Conservation (phyloP, 2,888 invertebrate genomes). For the Brassicogethes aeneus region DNA sequence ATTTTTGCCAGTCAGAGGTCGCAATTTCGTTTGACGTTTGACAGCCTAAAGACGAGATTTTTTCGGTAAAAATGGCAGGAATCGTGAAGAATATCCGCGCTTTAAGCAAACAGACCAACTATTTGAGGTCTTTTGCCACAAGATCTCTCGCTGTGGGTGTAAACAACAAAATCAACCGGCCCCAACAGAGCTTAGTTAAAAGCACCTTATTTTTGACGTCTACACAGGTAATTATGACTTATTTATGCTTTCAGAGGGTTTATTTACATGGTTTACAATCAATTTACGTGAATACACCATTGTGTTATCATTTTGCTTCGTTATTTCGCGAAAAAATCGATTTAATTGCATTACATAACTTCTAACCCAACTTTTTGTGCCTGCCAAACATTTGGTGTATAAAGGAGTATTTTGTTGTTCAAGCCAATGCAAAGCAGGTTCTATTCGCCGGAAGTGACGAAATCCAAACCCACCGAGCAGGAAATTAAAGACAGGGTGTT, state of each 20-base stretch:
- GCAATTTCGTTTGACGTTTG: too few species aligned
- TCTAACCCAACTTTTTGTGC: conserved; percentile 17
- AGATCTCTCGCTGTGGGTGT: conserved; percentile 15
- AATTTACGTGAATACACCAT: conserved; percentile 3
- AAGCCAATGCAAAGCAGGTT: conserved; percentile 22
- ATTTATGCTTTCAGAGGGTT: not conserved
- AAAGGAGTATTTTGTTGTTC: too few species aligned
- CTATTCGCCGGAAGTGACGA: conserved; percentile 36
- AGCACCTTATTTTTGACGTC: conserved; percentile 14
- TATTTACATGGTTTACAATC: too few species aligned
- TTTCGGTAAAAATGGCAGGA: conserved; percentile 21
- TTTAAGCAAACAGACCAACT: conserved; percentile 16
- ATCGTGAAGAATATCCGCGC: conserved; percentile 23
- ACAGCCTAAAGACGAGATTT: too few species aligned
- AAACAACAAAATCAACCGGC: conserved; percentile 13
- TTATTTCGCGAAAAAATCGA: too few species aligned
- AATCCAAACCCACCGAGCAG: conserved; percentile 48
- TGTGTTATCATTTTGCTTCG: conserved; percentile 1
- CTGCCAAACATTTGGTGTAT: too few species aligned
- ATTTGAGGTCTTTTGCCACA: conserved; percentile 18
- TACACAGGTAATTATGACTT: conserved; percentile 23
- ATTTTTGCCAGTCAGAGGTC: too few species aligned
- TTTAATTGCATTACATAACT: conserved; percentile 17
- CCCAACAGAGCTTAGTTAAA: conserved; percentile 11
- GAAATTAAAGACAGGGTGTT: conserved; percentile 74